Evolutionary conservation across 2,888 invertebrate genomes (phyloP), one percentile per base, ranked within the genome.

Genomic region (Aspidiotus rigidus): DNA sequence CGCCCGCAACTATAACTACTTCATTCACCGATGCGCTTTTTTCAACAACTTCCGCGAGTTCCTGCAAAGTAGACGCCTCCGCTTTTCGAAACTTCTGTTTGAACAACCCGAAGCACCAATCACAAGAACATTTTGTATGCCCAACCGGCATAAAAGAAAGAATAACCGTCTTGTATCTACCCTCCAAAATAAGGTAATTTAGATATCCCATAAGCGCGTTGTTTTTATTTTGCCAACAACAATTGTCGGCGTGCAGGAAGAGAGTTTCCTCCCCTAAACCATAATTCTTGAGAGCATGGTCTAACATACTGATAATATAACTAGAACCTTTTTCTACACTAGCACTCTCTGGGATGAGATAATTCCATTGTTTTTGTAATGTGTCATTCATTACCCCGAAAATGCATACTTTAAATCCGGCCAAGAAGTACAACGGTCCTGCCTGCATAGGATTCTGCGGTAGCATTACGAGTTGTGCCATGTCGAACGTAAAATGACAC

Each of bases 341-440:
- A 5, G 49, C 69, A 60, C 66, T 69, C 59, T 72, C 64, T 40
- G 71, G 72, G 13, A 71, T 70, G n/a, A 72, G 69, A 56, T 66
- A 71, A 54, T 70, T 72, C 13, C 16, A 13, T 53, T 71, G 71
- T 40, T 71, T 71, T 49, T 64, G 67, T 1, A 44, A 44, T n/a
- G 71, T 72, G 15, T 72, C 71, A 66, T 67, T 66, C 70, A 72
- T 72, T 6, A 72, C 70, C 5, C 71, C 71, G 53, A 71, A 71
- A 42, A 71, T 64, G n/a, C 69, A 71, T 15, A 72, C 42, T 64
- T 72, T 72, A 61, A 63, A 72, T 39, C 72, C 72, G 0, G 69
- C 63, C 2, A 72, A 54, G 54, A 72, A 72, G 61, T 72, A 72
- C 1, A 72, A 70, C 1, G 57, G 71, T 7, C 72, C 72, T 17